Base-by-base conservation (phyloP, 2,113 vertebrate genomes). In the Onychostruthus taczanowskii region DNA sequence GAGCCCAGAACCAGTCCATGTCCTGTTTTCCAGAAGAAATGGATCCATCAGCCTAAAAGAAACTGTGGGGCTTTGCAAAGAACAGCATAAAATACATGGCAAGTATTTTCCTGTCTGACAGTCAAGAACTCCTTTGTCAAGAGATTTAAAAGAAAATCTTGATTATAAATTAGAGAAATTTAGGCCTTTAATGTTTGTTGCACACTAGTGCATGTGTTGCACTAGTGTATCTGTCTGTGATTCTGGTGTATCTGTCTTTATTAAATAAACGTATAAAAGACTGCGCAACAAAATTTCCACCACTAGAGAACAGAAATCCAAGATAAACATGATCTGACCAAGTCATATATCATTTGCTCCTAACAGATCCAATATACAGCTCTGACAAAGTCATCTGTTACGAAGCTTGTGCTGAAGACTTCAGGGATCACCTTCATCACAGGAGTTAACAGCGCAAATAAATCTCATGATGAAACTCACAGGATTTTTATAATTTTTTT, bases 311-410 rank as follows among this genome's bases (percentile, higher is more conserved):
- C 44, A 96, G 84, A 94, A 96, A 87, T 66, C 55, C 88, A 89
- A 82, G 88, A 76, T 80, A 88, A 85, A 84, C 68, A 59, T 2
- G 8, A 76, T 89, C 46, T n/a, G 81, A n/a, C 59, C 50, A 58
- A 73, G 63, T 55, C 89, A 33, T 96, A 26, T 2, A 96, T 97
- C 97, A 97, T 68, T 16, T 49, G 63, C 17, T 11, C 22, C 13
- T 41, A 95, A 84, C 79, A 95, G 86, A 93, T 93, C 76, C 94
- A 94, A 88, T 96, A 92, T 46, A 87, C 74, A 1, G 1, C 49
- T 26, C 70, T 56, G 91, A 94, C 80, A 67, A 50, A 87, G 81
- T 88, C 93, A 97, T 97, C 95, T 69, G 72, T 97, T 96, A 96
- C 81, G 75, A 28, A 43, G 76, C 79, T 70, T 82, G 61, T 58